These are phyloP conservation scores for Sycophila texana DNA, from an alignment of 2,888 invertebrate genomes.

Conservation along the genomic window DNA sequence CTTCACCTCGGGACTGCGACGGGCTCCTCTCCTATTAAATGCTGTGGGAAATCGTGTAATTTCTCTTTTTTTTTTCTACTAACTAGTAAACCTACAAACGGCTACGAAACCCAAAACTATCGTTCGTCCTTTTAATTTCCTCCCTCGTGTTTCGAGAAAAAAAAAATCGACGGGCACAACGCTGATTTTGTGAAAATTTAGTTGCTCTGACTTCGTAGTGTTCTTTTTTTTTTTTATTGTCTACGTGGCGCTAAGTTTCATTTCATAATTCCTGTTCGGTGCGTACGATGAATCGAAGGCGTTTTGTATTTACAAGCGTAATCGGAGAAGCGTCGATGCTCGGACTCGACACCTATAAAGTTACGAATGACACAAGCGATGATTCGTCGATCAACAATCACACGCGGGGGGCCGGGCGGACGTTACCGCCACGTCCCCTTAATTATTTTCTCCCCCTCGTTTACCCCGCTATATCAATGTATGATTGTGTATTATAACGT, in stretches of 20 bases:
- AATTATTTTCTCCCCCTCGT: neutral
- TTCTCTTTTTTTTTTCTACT: neutral
- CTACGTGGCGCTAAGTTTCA: slow-evolving; percentile 49
- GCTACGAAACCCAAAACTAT: too few species aligned
- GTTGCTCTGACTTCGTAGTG: slow-evolving; percentile 12
- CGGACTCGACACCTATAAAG: slow-evolving; percentile 17
- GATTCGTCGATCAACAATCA: slow-evolving; percentile 45
- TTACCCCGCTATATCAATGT: too few species aligned
- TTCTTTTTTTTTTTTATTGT: slow-evolving; percentile 40
- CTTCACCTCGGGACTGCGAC: slow-evolving; percentile 61
- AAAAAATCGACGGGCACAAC: slow-evolving; percentile 1
- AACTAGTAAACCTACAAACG: too few species aligned
- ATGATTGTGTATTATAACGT: neutral
- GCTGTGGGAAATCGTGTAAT: slow-evolving; percentile 8
- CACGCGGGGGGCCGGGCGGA: neutral
- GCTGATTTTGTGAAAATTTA: slow-evolving; percentile 20
- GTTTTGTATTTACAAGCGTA: slow-evolving; percentile 54
- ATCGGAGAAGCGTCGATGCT: slow-evolving; percentile 41
- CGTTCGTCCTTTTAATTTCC: neutral
- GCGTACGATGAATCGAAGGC: slow-evolving; percentile 44
- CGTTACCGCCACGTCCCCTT: neutral
- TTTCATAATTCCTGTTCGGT: slow-evolving; percentile 19
- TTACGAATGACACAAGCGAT: slow-evolving; percentile 43
- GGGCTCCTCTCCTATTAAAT: slow-evolving; percentile 43
- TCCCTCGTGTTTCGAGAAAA: neutral